Conservation (phyloP, 2,113 vertebrate genomes). For the Leucopternis melanops region DNA sequence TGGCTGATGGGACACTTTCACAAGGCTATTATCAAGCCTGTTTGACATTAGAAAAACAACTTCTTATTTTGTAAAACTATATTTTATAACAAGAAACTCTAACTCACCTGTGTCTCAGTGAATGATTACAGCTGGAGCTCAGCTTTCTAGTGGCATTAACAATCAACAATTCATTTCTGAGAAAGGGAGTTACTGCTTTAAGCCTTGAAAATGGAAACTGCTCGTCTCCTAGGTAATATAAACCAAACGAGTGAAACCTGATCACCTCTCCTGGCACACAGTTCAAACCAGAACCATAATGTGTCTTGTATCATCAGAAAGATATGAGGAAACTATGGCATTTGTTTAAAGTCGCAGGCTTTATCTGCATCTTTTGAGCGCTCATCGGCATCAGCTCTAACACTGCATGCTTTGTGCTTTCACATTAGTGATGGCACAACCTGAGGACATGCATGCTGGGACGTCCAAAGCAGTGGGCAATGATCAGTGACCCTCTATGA, state of each 20-base stretch:
- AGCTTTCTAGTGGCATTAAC: not conserved
- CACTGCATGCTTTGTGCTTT: not conserved
- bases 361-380: not conserved
- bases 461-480: not conserved
- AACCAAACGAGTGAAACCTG: conserved; percentile 62
- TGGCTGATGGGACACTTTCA: not conserved
- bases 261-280: conserved; percentile 42
- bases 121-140: not conserved
- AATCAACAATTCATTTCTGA: not conserved
- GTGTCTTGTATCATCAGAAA: not conserved
- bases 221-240: conserved; percentile 62
- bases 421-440: rapidly evolving
- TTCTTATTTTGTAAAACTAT: not conserved
- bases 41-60: not conserved
- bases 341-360: not conserved
- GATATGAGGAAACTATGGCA: not conserved
- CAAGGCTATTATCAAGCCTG: not conserved
- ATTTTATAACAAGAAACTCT: conserved; percentile 15
- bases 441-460: rapidly evolving
- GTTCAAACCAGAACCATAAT: not conserved
- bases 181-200: conserved; percentile 14
- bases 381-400: not conserved
- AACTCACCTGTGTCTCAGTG: conserved; percentile 48
- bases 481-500: not conserved
- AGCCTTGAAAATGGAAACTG: conserved; percentile 33